Evolutionary conservation across 1,140 invertebrate genomes (phyloP), one percentile per base, ranked within the genome.

Genomic region (Helicorthomorpha holstii): DNA sequence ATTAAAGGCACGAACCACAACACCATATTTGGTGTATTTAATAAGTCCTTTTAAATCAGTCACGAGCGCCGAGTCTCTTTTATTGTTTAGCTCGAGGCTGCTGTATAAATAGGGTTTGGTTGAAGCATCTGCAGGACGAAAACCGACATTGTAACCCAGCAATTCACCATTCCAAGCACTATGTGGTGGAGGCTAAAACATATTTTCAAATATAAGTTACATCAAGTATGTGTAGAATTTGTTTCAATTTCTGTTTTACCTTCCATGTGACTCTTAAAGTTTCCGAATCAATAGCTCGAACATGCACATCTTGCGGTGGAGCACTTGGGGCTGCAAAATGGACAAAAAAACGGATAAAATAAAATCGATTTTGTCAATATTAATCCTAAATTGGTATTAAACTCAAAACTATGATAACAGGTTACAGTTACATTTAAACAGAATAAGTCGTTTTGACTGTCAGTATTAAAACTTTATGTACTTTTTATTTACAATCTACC

Each of bases 121-220:
- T n/a, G n/a, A n/a, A 21, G 59, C 61, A n/a, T 62, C 60, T 2
- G 58, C 59, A 27, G 64, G 58, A 49, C 65, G 68, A 54, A 69
- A 69, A 1, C 69, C 67, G 24, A 72, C 62, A 52, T 71, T 66
- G 56, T 70, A 72, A 4, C 69, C 70, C 12, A 60, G 58, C 25
- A 70, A 63, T 45, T 62, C 56, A 1, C 67, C 67, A 50, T 68
- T 66, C 54, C 59, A 60, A 3, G 24, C 45, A 12, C 60, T 58
- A 0, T 51, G 45, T 16, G 48, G 49, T 23, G 63, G 58, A 10
- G 58, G 55, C 57, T 60, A 29, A 16, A 54, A 34, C 41, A 19
- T 21, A 16, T n/a, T n/a, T n/a, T n/a, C n/a, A n/a, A n/a, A n/a
- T n/a, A n/a, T n/a, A n/a, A n/a, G 12, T 42, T 43, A 48, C 41